Conservation (phyloP, 2,888 invertebrate species). For the Myathropa florea region DNA sequence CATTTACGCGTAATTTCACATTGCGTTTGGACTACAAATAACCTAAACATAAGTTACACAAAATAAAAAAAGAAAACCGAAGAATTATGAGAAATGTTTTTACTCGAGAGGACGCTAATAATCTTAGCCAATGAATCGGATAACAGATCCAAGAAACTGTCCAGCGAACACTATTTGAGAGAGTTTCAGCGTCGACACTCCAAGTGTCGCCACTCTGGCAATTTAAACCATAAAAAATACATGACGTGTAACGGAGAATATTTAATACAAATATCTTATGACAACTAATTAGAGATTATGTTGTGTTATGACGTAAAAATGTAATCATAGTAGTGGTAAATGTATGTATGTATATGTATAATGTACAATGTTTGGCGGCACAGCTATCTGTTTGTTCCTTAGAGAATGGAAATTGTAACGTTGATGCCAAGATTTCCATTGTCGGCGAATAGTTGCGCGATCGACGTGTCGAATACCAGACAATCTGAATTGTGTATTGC, state of each 20-base stretch:
- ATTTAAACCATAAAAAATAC: neutral
- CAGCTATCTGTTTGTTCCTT: conserved; percentile 72
- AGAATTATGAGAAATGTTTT: conserved; percentile 26
- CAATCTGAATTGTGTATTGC: conserved; percentile 99
- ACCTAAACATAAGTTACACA: conserved; percentile 59
- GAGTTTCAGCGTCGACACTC: neutral
- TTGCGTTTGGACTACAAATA: conserved; percentile 61
- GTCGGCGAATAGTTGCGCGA: conserved; percentile 99
- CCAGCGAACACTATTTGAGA: neutral
- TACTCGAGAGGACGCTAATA: neutral
- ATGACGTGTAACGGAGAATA: neutral
- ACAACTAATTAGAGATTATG: conserved; percentile 53
- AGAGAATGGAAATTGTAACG: conserved; percentile 98
- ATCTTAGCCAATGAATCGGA: conserved; percentile 7
- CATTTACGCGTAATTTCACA: conserved; percentile 53
- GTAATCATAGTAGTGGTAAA: conserved; percentile 58
- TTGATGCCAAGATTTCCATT: conserved; percentile 99
- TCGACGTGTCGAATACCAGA: conserved; percentile 98
- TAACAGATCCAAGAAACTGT: neutral
- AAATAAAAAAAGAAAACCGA: conserved; percentile 13
- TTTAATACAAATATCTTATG: conserved; percentile 46
- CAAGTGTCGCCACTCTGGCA: neutral
- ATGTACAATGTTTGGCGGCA: conserved; percentile 67
- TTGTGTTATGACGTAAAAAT: conserved; percentile 60
- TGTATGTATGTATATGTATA: conserved; percentile 51